Evolutionary conservation across 2,113 vertebrate genomes (phyloP).

Genomic region (Eonycteris spelaea): DNA sequence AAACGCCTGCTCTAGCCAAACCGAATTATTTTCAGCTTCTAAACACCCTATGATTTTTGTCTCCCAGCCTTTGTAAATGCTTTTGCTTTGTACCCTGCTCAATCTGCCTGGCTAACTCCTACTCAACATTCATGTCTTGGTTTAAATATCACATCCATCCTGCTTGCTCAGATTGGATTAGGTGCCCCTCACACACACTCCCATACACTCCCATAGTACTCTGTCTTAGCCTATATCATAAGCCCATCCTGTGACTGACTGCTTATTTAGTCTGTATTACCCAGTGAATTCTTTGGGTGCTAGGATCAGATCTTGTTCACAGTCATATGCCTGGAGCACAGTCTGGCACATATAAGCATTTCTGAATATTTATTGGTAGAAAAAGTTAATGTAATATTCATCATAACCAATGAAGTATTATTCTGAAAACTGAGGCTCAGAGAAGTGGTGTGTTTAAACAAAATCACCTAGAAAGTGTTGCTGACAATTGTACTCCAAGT

Average conservation of each 20-base stretch:
- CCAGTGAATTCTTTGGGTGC: background rate
- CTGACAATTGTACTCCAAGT: background rate
- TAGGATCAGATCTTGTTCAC: background rate
- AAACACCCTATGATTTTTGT: background rate
- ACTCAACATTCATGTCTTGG: background rate
- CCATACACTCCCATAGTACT: background rate
- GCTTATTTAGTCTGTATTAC: background rate
- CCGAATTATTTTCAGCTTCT: background rate
- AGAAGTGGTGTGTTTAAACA: background rate
- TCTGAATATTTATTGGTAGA: background rate
- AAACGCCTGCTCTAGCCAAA: background rate
- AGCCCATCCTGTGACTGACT: background rate
- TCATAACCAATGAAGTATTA: background rate
- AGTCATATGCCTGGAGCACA: background rate
- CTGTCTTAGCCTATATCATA: background rate
- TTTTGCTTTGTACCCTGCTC: background rate
- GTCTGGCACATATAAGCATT: background rate
- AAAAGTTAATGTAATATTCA: background rate
- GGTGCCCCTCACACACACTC: background rate
- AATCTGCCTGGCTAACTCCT: background rate
- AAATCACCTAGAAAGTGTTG: background rate
- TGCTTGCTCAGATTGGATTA: background rate
- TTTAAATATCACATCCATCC: conserved; percentile 25
- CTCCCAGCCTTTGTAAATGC: background rate
- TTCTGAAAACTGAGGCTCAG: background rate